Percentiles rank a stretch among this genome's conserved stretches.
phyloP scores from a whole-genome alignment of 2,113 vertebrate genomes.

The Stomatorhinus ivindoensis region DNA sequence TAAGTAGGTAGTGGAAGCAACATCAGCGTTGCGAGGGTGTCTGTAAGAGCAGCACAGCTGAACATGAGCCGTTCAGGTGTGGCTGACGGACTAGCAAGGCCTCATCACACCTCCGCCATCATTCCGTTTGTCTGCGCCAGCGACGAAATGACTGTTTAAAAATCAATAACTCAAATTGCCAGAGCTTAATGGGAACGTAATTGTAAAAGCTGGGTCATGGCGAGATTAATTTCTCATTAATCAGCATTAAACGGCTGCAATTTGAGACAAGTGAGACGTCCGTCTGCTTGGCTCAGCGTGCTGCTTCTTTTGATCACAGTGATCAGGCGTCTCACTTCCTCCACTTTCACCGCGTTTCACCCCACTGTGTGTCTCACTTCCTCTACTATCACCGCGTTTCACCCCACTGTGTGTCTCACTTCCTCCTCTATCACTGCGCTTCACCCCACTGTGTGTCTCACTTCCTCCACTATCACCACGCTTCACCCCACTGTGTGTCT shows the following conservation, averaged over 20 bases:
- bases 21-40: too few relatives aligned
- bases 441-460: background rate
- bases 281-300: background rate
- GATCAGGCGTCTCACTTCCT: background rate
- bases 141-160: background rate
- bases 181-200: constrained; percentile 1
- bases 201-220: background rate
- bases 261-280: background rate
- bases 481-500: too few relatives aligned
- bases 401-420: background rate
- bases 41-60: background rate
- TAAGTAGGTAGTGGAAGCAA: background rate
- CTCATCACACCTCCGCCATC: background rate
- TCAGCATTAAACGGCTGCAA: constrained; percentile 5
- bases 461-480: too few relatives aligned
- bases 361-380: background rate
- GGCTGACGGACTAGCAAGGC: background rate
- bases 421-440: background rate
- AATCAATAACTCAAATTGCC: background rate
- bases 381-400: too few relatives aligned
- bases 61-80: background rate
- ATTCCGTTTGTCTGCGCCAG: background rate
- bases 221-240: constrained; percentile 19
- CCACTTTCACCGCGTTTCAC: background rate
- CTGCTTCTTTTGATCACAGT: background rate